phyloP scores from a whole-genome alignment of 2,888 invertebrate species.

The Aphrophora alni region DNA sequence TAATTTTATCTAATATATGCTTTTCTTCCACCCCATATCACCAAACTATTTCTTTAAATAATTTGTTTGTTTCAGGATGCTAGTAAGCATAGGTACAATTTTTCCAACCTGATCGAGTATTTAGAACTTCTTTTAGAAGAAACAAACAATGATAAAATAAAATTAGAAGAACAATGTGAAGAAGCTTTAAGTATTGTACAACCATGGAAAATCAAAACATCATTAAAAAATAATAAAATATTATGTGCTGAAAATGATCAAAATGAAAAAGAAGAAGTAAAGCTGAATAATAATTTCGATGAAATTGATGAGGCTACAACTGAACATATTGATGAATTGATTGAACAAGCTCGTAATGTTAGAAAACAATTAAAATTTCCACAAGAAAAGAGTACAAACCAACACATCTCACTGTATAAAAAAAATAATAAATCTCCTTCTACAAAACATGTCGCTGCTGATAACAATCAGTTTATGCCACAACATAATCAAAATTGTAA shows the following conservation, averaged over 20 bases:
- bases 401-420: not conserved
- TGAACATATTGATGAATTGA: not conserved
- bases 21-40: too few species aligned
- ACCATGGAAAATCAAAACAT: not conserved
- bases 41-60: not conserved
- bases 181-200: not conserved
- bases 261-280: not conserved
- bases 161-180: not conserved
- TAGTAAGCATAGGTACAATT: not conserved
- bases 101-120: not conserved
- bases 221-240: not conserved
- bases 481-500: not conserved
- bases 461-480: not conserved
- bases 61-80: not conserved
- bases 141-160: not conserved
- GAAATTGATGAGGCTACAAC: not conserved
- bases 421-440: not conserved
- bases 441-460: not conserved
- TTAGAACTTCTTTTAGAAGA: not conserved
- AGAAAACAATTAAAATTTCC: not conserved
- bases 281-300: not conserved
- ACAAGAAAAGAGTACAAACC: not conserved
- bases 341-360: not conserved
- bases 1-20: too few species aligned
- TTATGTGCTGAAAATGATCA: not conserved